Conservation (phyloP, 2,113 vertebrate genomes). For the Axis porcinus region DNA sequence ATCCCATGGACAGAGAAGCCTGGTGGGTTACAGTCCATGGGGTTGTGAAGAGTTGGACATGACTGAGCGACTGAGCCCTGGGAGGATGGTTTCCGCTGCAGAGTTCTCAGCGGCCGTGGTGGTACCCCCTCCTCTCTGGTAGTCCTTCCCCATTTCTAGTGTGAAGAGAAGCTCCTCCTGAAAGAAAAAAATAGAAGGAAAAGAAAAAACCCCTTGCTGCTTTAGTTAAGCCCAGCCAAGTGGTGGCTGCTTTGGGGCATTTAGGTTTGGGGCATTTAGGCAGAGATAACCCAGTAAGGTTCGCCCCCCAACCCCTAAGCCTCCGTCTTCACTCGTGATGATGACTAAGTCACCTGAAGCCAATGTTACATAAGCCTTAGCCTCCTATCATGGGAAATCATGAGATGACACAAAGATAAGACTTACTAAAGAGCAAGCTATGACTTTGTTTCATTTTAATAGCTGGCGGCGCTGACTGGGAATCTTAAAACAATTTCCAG, state of each 20-base stretch:
- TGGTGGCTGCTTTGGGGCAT: background rate
- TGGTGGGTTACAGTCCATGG: background rate
- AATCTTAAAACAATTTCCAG: background rate
- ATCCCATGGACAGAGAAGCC: background rate
- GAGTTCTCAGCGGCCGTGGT: background rate
- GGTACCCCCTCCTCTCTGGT: background rate
- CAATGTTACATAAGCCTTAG: background rate
- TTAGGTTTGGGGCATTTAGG: background rate
- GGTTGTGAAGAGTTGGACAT: background rate
- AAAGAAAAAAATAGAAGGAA: background rate
- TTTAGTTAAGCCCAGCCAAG: background rate
- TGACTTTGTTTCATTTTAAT: slow-evolving; percentile 38
- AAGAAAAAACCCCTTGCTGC: background rate
- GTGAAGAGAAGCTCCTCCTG: background rate
- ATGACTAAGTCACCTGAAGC: slow-evolving; percentile 16
- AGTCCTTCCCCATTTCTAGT: background rate
- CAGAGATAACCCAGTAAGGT: background rate
- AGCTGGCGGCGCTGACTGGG: slow-evolving; percentile 14
- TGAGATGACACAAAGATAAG: background rate
- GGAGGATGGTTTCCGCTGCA: background rate
- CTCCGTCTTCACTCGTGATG: background rate
- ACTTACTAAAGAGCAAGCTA: background rate
- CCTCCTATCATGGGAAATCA: slow-evolving; percentile 6
- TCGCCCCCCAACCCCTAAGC: background rate
- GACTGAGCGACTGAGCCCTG: background rate